These are phyloP conservation scores for Haemorhous mexicanus DNA, from an alignment of 2,113 vertebrate genomes.

Conservation along the genomic window DNA sequence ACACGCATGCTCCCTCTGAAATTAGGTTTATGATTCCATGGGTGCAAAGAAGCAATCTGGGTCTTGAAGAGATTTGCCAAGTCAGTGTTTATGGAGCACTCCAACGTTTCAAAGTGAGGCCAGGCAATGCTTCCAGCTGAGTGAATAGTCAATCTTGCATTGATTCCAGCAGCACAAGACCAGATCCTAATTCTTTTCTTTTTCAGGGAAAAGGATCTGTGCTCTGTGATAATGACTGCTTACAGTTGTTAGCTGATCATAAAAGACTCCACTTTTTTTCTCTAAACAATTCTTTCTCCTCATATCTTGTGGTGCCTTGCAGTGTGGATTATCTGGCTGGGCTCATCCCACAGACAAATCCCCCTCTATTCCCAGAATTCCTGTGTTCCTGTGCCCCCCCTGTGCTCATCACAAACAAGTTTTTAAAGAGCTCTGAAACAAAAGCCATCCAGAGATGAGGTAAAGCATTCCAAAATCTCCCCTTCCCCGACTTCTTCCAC, in stretches of 20 bases:
- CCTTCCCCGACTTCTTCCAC: background rate
- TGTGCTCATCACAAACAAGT: background rate
- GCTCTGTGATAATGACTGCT: background rate
- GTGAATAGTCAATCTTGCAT: background rate
- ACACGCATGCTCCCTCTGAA: background rate
- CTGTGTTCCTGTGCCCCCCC: background rate
- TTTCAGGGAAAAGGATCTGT: background rate
- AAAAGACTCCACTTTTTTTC: background rate
- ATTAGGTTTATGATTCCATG: conserved; percentile 15
- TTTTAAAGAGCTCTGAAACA: background rate
- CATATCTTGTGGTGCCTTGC: background rate
- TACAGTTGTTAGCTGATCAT: background rate
- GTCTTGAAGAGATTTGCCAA: background rate
- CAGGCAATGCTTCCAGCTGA: background rate
- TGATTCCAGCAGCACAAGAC: background rate
- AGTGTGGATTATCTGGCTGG: background rate
- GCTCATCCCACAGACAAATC: background rate
- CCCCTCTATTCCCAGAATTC: background rate
- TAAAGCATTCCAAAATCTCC: background rate
- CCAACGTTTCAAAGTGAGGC: background rate
- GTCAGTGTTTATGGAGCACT: conserved; percentile 1
- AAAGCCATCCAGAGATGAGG: background rate
- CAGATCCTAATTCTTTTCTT: background rate
- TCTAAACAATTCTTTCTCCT: background rate
- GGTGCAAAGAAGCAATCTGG: background rate